Evolutionary conservation across 2,797 vertebrate species (phyloP).

Genomic region (Betta splendens): DNA sequence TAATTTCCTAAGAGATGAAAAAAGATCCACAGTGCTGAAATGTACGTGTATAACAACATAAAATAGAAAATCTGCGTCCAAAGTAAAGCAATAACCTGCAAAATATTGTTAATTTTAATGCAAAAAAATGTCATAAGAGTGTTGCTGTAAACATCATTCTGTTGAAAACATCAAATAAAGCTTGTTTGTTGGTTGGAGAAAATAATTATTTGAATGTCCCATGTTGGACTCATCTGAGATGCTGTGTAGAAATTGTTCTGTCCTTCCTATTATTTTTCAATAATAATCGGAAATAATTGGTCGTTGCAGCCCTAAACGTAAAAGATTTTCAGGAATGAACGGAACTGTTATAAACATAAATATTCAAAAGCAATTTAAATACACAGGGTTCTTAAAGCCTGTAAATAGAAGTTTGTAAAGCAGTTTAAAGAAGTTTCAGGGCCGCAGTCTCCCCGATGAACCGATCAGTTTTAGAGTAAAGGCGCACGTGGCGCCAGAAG

Average conservation of each 20-base stretch:
- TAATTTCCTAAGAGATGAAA: conserved; percentile 3
- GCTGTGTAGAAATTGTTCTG: neutral
- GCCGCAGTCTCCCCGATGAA: too few relatives aligned
- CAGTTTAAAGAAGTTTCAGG: conserved; percentile 24
- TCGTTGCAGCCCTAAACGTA: neutral
- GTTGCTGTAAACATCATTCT: neutral
- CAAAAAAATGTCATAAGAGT: neutral
- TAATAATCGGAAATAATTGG: neutral
- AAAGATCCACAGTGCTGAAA: neutral
- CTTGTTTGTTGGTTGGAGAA: neutral
- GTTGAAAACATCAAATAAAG: neutral
- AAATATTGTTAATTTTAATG: neutral
- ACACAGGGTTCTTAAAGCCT: neutral
- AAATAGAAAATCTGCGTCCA: neutral
- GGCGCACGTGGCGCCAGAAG: conserved; percentile 31
- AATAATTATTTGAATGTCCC: neutral
- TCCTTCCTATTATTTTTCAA: neutral
- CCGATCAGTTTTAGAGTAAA: conserved; percentile 20
- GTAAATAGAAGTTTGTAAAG: conserved; percentile 4
- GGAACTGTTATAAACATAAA: conserved; percentile 10
- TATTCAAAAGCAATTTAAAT: conserved; percentile 5
- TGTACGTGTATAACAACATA: neutral
- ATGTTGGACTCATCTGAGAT: neutral
- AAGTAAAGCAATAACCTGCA: neutral
- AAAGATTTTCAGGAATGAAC: conserved; percentile 26